Conservation (phyloP, 2,888 invertebrate species). For the Drosophila kokeensis region DNA sequence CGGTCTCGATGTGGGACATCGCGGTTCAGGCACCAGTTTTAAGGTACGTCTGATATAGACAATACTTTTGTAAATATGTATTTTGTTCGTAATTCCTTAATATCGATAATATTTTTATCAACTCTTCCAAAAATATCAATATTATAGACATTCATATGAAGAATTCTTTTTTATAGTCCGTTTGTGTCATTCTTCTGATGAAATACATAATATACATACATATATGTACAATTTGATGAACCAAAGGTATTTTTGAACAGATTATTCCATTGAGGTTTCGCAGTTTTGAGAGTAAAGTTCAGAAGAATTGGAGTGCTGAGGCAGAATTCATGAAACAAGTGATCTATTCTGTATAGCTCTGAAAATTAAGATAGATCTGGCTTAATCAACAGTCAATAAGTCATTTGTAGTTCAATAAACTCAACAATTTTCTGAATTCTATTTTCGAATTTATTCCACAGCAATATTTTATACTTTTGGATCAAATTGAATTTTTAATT, state of each 20-base stretch:
- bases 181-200: slow-evolving; percentile 30
- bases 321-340: neutral
- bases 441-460: slow-evolving; percentile 2
- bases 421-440: slow-evolving; percentile 1
- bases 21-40: slow-evolving; percentile 97
- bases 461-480: neutral
- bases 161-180: slow-evolving; percentile 27
- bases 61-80: neutral
- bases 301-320: slow-evolving; percentile 5
- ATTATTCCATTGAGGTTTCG: slow-evolving; percentile 25
- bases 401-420: neutral
- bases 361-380: neutral
- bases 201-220: slow-evolving; percentile 22
- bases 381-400: neutral
- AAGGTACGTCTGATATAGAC: slow-evolving; percentile 84
- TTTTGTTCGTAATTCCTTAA: slow-evolving; percentile 1
- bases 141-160: slow-evolving; percentile 28
- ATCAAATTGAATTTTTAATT: neutral
- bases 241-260: slow-evolving; percentile 39
- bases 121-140: slow-evolving; percentile 34
- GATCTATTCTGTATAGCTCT: slow-evolving; percentile 1
- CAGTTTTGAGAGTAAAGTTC: slow-evolving; percentile 11
- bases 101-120: slow-evolving; percentile 6
- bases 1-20: slow-evolving; percentile 97
- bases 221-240: slow-evolving; percentile 27